These are phyloP conservation scores for Prosapia bicincta DNA, from an alignment of 2,888 invertebrate genomes.

Conservation along the genomic window DNA sequence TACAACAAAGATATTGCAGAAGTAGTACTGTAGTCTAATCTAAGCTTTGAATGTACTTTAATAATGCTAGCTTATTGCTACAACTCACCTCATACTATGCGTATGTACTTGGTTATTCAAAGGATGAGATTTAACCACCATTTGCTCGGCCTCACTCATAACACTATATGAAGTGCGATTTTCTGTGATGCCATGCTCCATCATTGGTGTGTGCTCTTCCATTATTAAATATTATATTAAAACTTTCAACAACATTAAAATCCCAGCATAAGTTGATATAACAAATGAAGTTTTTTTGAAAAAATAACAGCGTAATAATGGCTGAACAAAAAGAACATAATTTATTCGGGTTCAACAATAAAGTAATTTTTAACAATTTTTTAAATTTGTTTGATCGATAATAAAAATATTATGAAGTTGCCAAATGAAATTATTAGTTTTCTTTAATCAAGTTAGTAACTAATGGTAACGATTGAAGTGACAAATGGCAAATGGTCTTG, in stretches of 20 bases:
- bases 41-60: too few relatives aligned
- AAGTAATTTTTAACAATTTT: too few relatives aligned
- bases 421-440: neutral
- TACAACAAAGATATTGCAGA: too few relatives aligned
- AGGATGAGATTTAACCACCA: slow-evolving; percentile 2
- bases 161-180: neutral
- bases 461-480: neutral
- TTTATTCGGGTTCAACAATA: too few relatives aligned
- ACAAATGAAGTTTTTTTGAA: neutral
- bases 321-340: too few relatives aligned
- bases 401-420: neutral
- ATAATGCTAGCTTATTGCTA: too few relatives aligned
- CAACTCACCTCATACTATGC: neutral
- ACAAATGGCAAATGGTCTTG: neutral
- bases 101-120: neutral
- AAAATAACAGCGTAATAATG: neutral
- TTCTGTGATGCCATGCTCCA: neutral
- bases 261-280: neutral
- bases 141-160: slow-evolving; percentile 8
- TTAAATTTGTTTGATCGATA: neutral
- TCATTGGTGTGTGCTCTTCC: neutral
- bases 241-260: neutral
- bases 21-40: too few relatives aligned
- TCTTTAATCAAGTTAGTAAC: too few relatives aligned
- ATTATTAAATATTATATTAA: too few relatives aligned